Evolutionary conservation across 2,113 vertebrate species (phyloP).

Genomic region (Ciconia boyciana): DNA sequence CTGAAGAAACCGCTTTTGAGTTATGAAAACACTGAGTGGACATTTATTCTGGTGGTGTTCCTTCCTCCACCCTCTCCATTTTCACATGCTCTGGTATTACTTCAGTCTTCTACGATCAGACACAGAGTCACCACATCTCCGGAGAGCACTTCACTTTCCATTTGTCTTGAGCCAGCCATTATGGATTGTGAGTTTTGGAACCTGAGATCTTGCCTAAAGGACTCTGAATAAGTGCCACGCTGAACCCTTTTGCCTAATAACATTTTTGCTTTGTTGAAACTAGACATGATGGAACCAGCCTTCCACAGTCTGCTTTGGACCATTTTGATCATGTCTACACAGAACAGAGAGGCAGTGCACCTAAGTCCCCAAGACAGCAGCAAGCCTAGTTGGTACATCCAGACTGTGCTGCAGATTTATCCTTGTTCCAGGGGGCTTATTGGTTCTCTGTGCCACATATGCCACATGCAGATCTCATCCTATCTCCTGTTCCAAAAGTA

Average conservation of each 20-base stretch:
- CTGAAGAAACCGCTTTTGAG: constrained; percentile 19
- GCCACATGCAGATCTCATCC: not conserved
- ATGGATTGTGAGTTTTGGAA: constrained; percentile 22
- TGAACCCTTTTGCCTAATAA: constrained; percentile 31
- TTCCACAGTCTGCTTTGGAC: not conserved
- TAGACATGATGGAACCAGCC: not conserved
- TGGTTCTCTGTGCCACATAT: not conserved
- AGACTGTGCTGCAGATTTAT: not conserved
- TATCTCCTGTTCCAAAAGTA: not conserved
- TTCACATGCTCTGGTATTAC: constrained; percentile 12
- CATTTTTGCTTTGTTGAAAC: constrained; percentile 21
- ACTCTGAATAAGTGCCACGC: constrained; percentile 18
- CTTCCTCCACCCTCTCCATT: constrained; percentile 34
- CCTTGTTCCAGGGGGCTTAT: not conserved
- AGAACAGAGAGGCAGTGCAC: not conserved
- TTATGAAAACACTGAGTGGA: constrained; percentile 35
- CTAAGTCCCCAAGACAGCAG: not conserved
- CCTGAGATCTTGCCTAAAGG: not conserved
- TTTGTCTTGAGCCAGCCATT: constrained; percentile 34
- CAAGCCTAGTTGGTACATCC: not conserved
- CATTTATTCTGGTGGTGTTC: constrained; percentile 34
- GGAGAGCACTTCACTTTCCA: not conserved
- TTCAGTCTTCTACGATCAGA: constrained; percentile 25
- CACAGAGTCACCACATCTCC: not conserved
- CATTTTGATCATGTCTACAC: not conserved